phyloP scores from a whole-genome alignment of 2,797 vertebrate genomes.

The Apogon talboti region DNA sequence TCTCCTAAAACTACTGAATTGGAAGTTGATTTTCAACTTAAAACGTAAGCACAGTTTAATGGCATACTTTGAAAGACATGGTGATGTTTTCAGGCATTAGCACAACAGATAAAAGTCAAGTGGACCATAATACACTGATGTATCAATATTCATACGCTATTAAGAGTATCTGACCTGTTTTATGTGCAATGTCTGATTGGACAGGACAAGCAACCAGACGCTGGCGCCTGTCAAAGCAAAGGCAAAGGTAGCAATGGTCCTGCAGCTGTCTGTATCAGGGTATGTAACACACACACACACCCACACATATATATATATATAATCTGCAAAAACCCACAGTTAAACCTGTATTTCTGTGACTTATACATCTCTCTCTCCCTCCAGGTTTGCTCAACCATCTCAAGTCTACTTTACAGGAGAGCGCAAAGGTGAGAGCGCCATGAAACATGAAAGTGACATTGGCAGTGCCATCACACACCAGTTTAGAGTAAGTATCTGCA shows the following conservation, averaged over 20 bases:
- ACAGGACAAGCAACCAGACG: conserved; percentile 91
- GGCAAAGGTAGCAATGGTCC: conserved; percentile 88
- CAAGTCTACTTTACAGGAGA: conserved; percentile 91
- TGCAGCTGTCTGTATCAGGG: conserved; percentile 92
- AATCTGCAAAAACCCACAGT: neutral
- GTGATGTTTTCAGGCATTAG: too few species aligned
- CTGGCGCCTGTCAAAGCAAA: conserved; percentile 84
- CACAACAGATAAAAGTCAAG: conserved; percentile 3
- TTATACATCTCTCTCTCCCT: conserved; percentile 11
- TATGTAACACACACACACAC: conserved; percentile 73
- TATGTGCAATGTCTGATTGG: conserved; percentile 32
- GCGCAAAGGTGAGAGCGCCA: conserved; percentile 85
- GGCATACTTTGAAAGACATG: neutral
- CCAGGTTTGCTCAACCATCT: conserved; percentile 92
- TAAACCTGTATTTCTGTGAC: neutral
- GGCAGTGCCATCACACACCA: conserved; percentile 91
- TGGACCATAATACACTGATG: neutral
- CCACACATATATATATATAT: too few species aligned
- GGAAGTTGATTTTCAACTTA: conserved; percentile 86
- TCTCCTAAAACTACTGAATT: conserved; percentile 87
- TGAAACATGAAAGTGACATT: conserved; percentile 88
- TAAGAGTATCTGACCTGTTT: neutral
- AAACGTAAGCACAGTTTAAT: conserved; percentile 86
- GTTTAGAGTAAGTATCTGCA: conserved; percentile 87
- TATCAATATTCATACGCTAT: neutral